Base-by-base conservation (phyloP, 2,797 vertebrate genomes). In the Heterohyrax brucei region DNA sequence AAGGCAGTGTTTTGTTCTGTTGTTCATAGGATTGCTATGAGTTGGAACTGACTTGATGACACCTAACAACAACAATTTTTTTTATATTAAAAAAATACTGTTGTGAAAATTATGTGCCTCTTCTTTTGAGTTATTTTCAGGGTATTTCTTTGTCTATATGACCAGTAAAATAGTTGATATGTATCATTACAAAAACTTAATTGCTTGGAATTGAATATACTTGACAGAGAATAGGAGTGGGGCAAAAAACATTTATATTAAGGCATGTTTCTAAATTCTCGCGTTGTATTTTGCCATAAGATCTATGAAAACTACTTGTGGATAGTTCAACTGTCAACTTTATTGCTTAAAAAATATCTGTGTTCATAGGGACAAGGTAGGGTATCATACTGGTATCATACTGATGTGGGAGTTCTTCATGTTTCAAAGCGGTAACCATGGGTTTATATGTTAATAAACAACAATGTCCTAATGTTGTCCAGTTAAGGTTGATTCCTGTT, bases 211-310 rank as follows among this genome's bases (percentile, higher is more conserved):
- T 61, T 87, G 72, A 89, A 26, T 79, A 76, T 68, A 68, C 79
- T 93, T 87, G 48, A 39, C 46, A 82, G 39, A 53, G 59, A 56
- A 19, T 78, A 8, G 9, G 13, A 22, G 50, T 64, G 10, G 30
- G 64, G 28, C 14, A 66, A 30, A 56, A 79, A 33, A 78, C 75
- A 28, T 83, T 92, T 89, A 75, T n/a, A 80, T 48, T 59, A 72
- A 87, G 76, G 72, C 86, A 61, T 92, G 72, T 77, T 95, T 91
- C 75, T 85, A 84, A 79, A 88, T 83, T 91, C 44, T 46, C 87
- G 78, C 91, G 73, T 59, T 91, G 46, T 59, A 62, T 90, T 95
- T 93, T 24, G n/a, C 66, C 87, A 56, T 44, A 89, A 85, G 13
- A 24, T 77, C 46, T 46, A 26, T 66, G 82, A 39, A 87, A 93